A percentile compares a stretch with the other conserved stretches of the same genome.
phyloP scores from a whole-genome alignment of 2,797 vertebrate species.

The Acanthornis magna region DNA sequence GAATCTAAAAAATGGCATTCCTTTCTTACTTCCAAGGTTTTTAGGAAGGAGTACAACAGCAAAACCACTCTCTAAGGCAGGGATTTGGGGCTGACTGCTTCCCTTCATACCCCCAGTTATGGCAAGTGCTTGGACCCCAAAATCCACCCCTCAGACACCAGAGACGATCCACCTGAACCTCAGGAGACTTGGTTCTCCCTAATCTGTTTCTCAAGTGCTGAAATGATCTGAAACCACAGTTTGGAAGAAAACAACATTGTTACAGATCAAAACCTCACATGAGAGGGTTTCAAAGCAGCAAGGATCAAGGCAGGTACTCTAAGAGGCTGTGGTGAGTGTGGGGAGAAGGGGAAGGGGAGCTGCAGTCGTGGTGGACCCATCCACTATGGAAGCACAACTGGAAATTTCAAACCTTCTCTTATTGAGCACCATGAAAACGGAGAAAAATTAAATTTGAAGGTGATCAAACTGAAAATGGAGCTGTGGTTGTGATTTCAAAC shows the following conservation, averaged over 20 bases:
- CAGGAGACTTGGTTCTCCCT: neutral
- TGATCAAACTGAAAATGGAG: constrained; percentile 14
- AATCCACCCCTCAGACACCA: neutral
- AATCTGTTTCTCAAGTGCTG: neutral
- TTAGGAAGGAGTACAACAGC: neutral
- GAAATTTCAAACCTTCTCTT: neutral
- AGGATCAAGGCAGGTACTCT: neutral
- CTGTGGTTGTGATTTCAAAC: neutral
- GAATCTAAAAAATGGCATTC: neutral
- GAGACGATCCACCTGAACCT: neutral
- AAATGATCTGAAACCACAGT: neutral
- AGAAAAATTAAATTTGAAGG: constrained; percentile 9
- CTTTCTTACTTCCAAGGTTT: neutral
- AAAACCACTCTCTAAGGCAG: neutral
- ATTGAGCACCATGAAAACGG: neutral
- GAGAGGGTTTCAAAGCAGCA: neutral
- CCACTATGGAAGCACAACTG: constrained; percentile 29
- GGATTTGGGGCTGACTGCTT: neutral
- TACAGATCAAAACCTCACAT: rapidly evolving
- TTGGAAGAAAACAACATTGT: neutral
- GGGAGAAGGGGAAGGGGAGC: neutral
- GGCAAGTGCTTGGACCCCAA: neutral
- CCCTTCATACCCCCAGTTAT: neutral
- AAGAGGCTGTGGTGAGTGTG: neutral
- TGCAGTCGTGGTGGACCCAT: constrained; percentile 51